A percentile compares a stretch with the other conserved stretches of the same genome.
These are phyloP conservation scores for Dicyrtoma fusca DNA, from an alignment of 2,888 invertebrate species.

Conservation along the genomic window DNA sequence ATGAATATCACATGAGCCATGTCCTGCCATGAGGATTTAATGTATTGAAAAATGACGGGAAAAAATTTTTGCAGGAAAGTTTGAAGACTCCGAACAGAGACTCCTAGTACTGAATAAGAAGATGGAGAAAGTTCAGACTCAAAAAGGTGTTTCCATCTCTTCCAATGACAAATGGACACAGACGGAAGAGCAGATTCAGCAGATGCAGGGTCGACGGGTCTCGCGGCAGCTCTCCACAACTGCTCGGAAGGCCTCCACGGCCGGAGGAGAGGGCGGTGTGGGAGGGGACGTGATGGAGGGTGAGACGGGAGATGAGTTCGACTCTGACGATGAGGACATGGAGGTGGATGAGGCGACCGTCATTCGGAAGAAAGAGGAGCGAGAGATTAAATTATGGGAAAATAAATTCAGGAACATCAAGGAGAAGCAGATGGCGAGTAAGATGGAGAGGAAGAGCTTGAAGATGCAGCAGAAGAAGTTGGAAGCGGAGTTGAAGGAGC, in stretches of 20 bases:
- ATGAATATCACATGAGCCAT: no score
- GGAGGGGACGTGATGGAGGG: slow-evolving; percentile 21
- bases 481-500: slow-evolving; percentile 72
- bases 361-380: slow-evolving; percentile 63
- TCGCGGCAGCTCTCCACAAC: slow-evolving; percentile 48
- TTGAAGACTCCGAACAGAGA: slow-evolving; percentile 78
- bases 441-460: slow-evolving; percentile 75
- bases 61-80: slow-evolving; percentile 41
- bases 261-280: slow-evolving; percentile 35
- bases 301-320: slow-evolving; percentile 36
- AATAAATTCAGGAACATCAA: slow-evolving; percentile 63
- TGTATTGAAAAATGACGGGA: slow-evolving; percentile 8
- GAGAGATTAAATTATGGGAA: slow-evolving; percentile 71
- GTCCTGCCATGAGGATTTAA: not conserved
- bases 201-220: slow-evolving; percentile 37
- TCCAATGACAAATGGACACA: slow-evolving; percentile 54
- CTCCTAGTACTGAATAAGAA: slow-evolving; percentile 78
- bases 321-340: slow-evolving; percentile 57
- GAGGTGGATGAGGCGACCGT: slow-evolving; percentile 68
- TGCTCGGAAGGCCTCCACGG: slow-evolving; percentile 45
- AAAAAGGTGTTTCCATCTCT: slow-evolving; percentile 49
- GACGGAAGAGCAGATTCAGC: slow-evolving; percentile 52
- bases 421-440: slow-evolving; percentile 72
- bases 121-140: slow-evolving; percentile 70
- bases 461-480: slow-evolving; percentile 81